Evolutionary conservation across 2,888 invertebrate species (phyloP), one percentile per base, ranked within the genome.

Genomic region (Copidosoma aretas): DNA sequence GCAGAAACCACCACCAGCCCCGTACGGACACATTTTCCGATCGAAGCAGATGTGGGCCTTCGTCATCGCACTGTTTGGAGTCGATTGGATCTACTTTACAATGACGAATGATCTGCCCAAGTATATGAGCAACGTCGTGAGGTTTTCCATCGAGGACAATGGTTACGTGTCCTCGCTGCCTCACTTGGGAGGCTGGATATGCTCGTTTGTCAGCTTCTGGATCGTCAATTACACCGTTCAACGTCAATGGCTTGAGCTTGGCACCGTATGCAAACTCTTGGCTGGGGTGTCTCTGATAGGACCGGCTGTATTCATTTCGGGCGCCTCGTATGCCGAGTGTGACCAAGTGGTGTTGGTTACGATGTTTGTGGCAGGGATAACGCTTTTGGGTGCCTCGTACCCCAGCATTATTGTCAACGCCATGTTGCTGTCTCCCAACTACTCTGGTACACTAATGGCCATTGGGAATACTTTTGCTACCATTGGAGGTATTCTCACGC

Each of bases 401-500:
- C 84, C 85, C 1, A 85, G 85, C 5, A 82, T 85, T 79, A 85
- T 85, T 73, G 85, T 86, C 5, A 86, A 86, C 73, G 82, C 83
- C 0, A 75, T 86, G 19, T 85, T 85, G 75, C 78, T 86, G 0
- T 84, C 83, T 73, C 85, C 86, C 0, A 86, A 86, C 74, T 86
- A 84, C 66, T 84, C 86, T 0, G 86, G 85, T 0, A 83, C 84
- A 0, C 67, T 85, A n/a, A 86, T 85, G 85, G 85, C 85, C 0
- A 64, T 85, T 14, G 84, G 84, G 1, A 85, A 85, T 67, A 91
- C 91, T 0, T 89, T 91, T 24, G 91, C 91, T 0, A 85, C 91
- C n/a, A 8, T 46, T 1, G 89, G 90, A 0, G 91, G 91, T 49
- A 90, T 91, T 75, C 84, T 91, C 39, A 89, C 90, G 0, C 91